Evolutionary conservation across 2,888 invertebrate species (phyloP).

Genomic region (Lasius fuliginosus): DNA sequence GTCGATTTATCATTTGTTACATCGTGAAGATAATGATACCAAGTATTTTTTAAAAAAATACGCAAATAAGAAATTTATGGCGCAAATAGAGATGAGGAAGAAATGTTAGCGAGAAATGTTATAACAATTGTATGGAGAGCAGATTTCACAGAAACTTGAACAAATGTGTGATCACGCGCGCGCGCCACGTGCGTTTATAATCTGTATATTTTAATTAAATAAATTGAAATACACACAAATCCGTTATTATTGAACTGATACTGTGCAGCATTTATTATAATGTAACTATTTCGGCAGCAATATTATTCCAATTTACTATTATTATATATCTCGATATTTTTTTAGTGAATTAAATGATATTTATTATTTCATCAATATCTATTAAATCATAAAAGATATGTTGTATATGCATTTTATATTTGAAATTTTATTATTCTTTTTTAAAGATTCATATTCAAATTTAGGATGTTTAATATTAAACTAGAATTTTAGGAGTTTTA

Average conservation of each 20-base stretch:
- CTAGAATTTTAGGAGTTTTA: too few relatives aligned
- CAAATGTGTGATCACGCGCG: slow-evolving; percentile 81
- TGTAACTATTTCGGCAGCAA: neutral
- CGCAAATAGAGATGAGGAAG: neutral
- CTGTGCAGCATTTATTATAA: neutral
- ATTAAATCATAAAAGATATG: neutral
- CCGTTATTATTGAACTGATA: slow-evolving; percentile 23
- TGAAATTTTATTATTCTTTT: neutral
- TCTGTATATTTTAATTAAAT: slow-evolving; percentile 85
- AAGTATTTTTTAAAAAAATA: slow-evolving; percentile 78
- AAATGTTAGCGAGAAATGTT: slow-evolving; percentile 62
- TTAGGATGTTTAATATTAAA: neutral
- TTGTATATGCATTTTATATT: neutral
- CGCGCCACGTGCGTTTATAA: slow-evolving; percentile 77
- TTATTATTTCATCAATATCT: neutral
- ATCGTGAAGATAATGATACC: slow-evolving; percentile 62
- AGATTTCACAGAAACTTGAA: slow-evolving; percentile 73
- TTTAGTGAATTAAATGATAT: neutral
- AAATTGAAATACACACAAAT: slow-evolving; percentile 75
- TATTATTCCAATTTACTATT: neutral
- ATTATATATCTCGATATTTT: neutral
- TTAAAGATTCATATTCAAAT: neutral
- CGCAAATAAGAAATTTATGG: slow-evolving; percentile 60
- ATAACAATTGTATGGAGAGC: slow-evolving; percentile 63
- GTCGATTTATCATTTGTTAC: slow-evolving; percentile 74